These are phyloP conservation scores for Monopterus albus DNA, from an alignment of 2,113 vertebrate genomes.

Conservation along the genomic window DNA sequence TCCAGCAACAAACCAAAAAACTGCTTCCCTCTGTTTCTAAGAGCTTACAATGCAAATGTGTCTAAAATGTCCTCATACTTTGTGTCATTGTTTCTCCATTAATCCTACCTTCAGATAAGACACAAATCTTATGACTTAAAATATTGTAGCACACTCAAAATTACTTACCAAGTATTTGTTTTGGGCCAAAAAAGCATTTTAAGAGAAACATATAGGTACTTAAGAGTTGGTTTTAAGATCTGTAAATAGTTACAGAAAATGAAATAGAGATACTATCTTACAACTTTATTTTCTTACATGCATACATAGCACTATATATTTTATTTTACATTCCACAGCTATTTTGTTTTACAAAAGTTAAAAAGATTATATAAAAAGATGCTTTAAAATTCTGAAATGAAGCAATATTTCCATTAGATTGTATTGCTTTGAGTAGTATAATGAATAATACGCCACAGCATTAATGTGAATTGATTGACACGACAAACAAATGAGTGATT, in stretches of 20 bases:
- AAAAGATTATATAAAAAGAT: conserved; percentile 58
- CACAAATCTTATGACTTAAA: not conserved
- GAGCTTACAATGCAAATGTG: conserved; percentile 38
- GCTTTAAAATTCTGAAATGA: conserved; percentile 44
- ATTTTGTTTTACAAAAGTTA: conserved; percentile 76
- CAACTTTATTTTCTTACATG: conserved; percentile 84
- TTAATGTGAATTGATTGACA: conserved; percentile 52
- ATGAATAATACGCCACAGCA: conserved; percentile 37
- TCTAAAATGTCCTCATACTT: conserved; percentile 30
- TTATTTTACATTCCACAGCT: conserved; percentile 76
- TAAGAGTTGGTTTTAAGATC: conserved; percentile 60
- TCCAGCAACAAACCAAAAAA: conserved; percentile 53
- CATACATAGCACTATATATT: conserved; percentile 72
- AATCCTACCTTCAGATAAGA: conserved; percentile 3
- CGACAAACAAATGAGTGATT: conserved; percentile 18
- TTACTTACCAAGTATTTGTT: conserved; percentile 36
- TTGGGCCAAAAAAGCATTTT: conserved; percentile 52
- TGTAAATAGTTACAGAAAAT: conserved; percentile 78
- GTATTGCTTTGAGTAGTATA: conserved; percentile 38
- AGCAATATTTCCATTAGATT: conserved; percentile 68
- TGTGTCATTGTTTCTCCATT: conserved; percentile 27
- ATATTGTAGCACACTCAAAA: conserved; percentile 64
- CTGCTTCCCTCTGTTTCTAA: conserved; percentile 22
- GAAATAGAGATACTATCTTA: conserved; percentile 64
- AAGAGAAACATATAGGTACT: conserved; percentile 32